Conservation (phyloP, 2,888 invertebrate species). For the Drosophila rubida region DNA sequence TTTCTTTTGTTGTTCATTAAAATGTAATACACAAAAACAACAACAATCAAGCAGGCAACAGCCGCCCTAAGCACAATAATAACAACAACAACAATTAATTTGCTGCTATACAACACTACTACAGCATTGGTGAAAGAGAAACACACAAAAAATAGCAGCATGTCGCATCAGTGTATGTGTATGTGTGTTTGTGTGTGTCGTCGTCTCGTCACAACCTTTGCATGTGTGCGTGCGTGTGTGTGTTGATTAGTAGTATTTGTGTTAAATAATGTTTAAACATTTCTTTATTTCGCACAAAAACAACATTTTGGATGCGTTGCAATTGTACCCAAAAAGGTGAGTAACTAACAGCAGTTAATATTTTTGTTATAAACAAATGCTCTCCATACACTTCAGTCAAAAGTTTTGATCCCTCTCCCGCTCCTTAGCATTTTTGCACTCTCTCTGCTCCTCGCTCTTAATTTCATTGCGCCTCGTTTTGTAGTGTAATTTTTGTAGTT, state of each 20-base stretch:
- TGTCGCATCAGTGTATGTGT: slow-evolving; percentile 55
- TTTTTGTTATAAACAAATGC: slow-evolving; percentile 61
- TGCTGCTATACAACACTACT: slow-evolving; percentile 43
- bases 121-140: slow-evolving; percentile 32
- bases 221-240: slow-evolving; percentile 37
- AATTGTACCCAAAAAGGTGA: slow-evolving; percentile 61
- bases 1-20: slow-evolving; percentile 49
- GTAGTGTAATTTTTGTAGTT: slow-evolving; percentile 47
- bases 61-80: slow-evolving; percentile 34
- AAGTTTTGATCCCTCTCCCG: slow-evolving; percentile 35
- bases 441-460: slow-evolving; percentile 26
- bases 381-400: slow-evolving; percentile 42
- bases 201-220: slow-evolving; percentile 51
- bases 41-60: slow-evolving; percentile 46
- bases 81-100: slow-evolving; percentile 27
- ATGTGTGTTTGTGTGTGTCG: slow-evolving; percentile 27
- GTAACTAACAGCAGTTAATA: slow-evolving; percentile 42
- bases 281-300: slow-evolving; percentile 63
- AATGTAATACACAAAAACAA: slow-evolving; percentile 48
- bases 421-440: neutral
- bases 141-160: slow-evolving; percentile 41
- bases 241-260: slow-evolving; percentile 64
- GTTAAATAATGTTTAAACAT: slow-evolving; percentile 75
- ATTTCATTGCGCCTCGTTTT: slow-evolving; percentile 47
- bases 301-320: slow-evolving; percentile 43